phyloP scores from a whole-genome alignment of 2,797 vertebrate genomes.

The Pseudotriccus pelzelni region DNA sequence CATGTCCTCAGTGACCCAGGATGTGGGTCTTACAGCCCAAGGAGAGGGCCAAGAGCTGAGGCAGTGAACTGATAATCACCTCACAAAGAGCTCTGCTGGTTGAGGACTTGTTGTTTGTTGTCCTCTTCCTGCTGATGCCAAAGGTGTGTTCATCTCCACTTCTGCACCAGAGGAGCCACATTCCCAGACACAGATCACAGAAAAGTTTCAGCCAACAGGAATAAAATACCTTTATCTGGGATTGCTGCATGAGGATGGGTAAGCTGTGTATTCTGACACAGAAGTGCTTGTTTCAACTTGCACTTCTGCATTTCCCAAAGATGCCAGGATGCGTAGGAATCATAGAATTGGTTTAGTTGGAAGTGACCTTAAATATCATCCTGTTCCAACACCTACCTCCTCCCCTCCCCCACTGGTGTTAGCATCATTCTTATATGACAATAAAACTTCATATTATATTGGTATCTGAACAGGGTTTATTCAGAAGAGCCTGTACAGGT shows the following conservation, averaged over 20 bases:
- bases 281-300: background rate
- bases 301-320: background rate
- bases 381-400: background rate
- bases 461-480: background rate
- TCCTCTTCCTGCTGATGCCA: background rate
- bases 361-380: background rate
- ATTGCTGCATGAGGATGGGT: background rate
- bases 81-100: background rate
- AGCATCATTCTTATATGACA: background rate
- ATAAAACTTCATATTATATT: background rate
- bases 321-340: background rate
- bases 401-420: background rate
- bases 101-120: background rate
- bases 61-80: background rate
- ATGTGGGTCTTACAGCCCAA: background rate
- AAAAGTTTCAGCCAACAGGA: background rate
- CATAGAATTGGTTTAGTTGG: background rate
- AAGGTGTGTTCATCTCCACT: background rate
- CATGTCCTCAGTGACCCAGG: background rate
- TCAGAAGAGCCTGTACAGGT: background rate
- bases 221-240: background rate
- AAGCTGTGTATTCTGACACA: background rate
- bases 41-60: background rate
- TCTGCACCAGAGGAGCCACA: fast-evolving
- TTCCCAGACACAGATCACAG: background rate